phyloP scores from a whole-genome alignment of 2,797 vertebrate species.

The Aplochiton taeniatus region DNA sequence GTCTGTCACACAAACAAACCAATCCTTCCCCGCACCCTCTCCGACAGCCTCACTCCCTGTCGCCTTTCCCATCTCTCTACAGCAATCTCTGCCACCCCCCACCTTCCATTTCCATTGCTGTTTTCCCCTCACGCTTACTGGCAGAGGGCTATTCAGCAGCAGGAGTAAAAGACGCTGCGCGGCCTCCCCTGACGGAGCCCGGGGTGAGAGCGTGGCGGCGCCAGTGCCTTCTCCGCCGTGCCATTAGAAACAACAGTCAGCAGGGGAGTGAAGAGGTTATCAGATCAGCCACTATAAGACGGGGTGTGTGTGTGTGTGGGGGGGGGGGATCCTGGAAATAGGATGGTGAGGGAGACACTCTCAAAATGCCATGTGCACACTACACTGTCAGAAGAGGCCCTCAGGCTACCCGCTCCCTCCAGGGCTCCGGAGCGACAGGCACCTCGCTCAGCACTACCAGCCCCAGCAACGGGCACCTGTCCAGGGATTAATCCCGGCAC shows the following conservation, averaged over 20 bases:
- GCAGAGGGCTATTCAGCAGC: no score
- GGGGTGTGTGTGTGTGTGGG: slow-evolving; percentile 11
- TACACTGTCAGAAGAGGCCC: slow-evolving; percentile 31
- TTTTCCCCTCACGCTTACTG: no score
- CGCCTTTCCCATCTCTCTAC: no score
- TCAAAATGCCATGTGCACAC: neutral
- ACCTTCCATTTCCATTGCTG: no score
- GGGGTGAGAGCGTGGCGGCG: neutral
- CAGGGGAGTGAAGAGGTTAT: slow-evolving; percentile 41
- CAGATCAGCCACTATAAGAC: slow-evolving; percentile 29
- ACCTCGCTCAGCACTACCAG: slow-evolving; percentile 19
- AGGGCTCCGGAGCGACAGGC: slow-evolving; percentile 33
- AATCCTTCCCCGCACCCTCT: no score
- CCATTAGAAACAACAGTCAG: slow-evolving; percentile 4
- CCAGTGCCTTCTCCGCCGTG: neutral
- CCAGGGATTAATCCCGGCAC: slow-evolving; percentile 49
- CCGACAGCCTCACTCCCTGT: no score
- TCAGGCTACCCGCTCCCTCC: slow-evolving; percentile 45
- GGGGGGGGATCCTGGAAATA: neutral
- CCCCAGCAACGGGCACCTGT: slow-evolving; percentile 35
- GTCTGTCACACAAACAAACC: no score
- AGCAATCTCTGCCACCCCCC: no score
- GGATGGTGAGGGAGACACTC: slow-evolving; percentile 48
- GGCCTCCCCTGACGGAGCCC: neutral
- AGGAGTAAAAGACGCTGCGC: no score